Percentiles rank a stretch among this genome's conserved stretches.
Conservation (phyloP, 2,113 vertebrate species). For the Myiopsitta monachus region DNA sequence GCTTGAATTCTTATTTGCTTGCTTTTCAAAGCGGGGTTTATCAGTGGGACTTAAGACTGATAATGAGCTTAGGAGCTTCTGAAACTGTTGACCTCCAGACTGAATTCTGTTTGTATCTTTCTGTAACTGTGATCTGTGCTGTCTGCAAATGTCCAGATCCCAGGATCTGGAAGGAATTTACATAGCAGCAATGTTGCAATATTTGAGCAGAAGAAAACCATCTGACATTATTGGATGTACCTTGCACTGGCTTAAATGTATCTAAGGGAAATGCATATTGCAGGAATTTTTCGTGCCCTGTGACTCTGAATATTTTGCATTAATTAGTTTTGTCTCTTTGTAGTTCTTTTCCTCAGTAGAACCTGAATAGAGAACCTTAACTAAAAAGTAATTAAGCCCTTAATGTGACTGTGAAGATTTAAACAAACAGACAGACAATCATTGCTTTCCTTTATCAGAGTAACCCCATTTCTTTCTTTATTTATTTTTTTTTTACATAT, state of each 20-base stretch:
- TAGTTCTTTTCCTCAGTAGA: neutral
- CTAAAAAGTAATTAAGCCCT: constrained; percentile 3
- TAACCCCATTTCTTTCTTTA: neutral
- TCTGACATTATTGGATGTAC: neutral
- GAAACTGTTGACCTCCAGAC: neutral
- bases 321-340: neutral
- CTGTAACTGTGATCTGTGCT: neutral
- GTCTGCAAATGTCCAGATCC: neutral
- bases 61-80: neutral
- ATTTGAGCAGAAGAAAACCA: neutral
- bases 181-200: neutral
- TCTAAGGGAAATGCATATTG: neutral
- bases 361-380: neutral
- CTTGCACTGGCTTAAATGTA: neutral
- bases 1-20: neutral
- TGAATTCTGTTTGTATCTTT: neutral
- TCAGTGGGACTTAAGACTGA: neutral
- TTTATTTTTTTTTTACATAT: neutral
- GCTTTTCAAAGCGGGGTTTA: neutral
- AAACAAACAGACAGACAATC: neutral
- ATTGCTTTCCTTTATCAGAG: neutral
- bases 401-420: neutral
- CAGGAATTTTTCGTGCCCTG: neutral
- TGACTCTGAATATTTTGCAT: constrained; percentile 20
- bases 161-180: neutral